Conservation (phyloP, 2,113 vertebrate genomes). For the Cricetomys ansorgei region DNA sequence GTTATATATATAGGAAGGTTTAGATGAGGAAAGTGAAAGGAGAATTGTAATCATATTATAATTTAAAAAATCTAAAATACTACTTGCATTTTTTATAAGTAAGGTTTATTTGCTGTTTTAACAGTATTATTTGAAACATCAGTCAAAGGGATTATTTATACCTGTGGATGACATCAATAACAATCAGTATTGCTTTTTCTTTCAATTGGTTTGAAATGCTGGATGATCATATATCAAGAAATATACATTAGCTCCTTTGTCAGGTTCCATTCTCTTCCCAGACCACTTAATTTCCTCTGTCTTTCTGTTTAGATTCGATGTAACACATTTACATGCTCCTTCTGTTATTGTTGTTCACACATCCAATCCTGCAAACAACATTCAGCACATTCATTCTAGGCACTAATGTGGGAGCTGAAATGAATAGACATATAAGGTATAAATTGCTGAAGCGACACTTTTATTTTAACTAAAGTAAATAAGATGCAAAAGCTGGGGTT, state of each 20-base stretch:
- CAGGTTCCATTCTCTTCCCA: not conserved
- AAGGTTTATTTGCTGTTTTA: not conserved
- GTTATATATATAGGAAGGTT: accelerated
- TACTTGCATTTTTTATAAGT: not conserved
- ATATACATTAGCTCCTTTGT: no score
- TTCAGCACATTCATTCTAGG: not conserved
- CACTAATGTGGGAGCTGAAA: not conserved
- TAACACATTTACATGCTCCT: not conserved
- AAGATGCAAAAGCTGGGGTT: not conserved
- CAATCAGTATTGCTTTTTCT: not conserved
- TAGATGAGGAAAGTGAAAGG: not conserved
- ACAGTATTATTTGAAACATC: not conserved
- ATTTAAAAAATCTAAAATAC: not conserved
- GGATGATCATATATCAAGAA: not conserved
- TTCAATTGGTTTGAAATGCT: not conserved
- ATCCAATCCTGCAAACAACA: not conserved
- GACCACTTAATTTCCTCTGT: not conserved
- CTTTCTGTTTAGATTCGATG: not conserved
- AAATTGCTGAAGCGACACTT: not conserved
- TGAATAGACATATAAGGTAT: not conserved
- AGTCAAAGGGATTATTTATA: not conserved
- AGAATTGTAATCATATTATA: not conserved
- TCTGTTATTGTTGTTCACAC: not conserved
- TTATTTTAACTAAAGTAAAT: not conserved
- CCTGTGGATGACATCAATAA: not conserved